Evolutionary conservation across 2,113 vertebrate genomes (phyloP), one percentile per base, ranked within the genome.

Genomic region (Cololabis saira): DNA sequence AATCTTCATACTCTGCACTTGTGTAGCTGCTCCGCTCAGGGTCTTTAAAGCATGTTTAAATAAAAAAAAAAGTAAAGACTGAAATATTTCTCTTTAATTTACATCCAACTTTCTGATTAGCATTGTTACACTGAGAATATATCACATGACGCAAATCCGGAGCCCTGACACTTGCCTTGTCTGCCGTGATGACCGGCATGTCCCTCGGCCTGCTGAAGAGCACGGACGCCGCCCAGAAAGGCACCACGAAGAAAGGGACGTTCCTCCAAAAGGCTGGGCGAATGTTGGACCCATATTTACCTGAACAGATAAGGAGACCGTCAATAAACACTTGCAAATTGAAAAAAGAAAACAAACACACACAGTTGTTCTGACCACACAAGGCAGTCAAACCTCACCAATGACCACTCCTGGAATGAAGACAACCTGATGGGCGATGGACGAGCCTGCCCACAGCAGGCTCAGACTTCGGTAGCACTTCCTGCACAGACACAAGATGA

Each of bases 381-480:
- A 27, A 18, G 22, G n/a, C 1, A 4, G 43, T 53, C 14, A 44
- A 5, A 1, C n/a, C 90, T 76, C 88, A 98, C 97, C 97, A 10
- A 97, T 83, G 33, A 95, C 48, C 47, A 94, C 95, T 27, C 97
- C 96, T 0, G 91, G 86, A 55, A 98, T 85, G 68, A 94, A 95
- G 22, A 97, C 94, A 0, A 94, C 15, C 45, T 96, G 81, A 70
- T 93, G 93, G 86, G 95, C 95, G 22, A 91, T 53, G 16, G 95
- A 82, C 1, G 97, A 98, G 5, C 97, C 97, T 3, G 93, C 81
- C 97, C 97, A 99, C 67, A 95, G 93, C 6, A 98, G 91, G 3
- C 91, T 94, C 43, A 97, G 55, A 58, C 49, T 90, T 19, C 95
- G 94, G 79, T 93, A 97, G 11, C 76, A 90, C 90, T 87, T 94